phyloP scores from a whole-genome alignment of 1,140 invertebrate genomes.

The Amyelois transitella region DNA sequence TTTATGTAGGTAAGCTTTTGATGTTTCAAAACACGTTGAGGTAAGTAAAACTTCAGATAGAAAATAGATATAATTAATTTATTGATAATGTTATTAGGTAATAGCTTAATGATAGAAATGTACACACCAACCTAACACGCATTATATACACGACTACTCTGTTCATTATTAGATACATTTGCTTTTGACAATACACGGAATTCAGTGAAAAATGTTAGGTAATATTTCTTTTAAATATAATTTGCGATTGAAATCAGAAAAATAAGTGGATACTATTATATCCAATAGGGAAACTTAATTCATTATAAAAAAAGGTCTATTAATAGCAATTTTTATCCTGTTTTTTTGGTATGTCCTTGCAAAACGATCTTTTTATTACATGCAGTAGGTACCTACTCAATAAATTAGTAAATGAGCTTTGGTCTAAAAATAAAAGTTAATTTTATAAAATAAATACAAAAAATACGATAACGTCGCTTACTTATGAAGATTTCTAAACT shows the following conservation, averaged over 20 bases:
- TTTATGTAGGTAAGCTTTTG: too few relatives aligned
- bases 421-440: constrained; percentile 35
- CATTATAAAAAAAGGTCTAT: too few relatives aligned
- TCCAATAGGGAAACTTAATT: too few relatives aligned
- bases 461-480: constrained; percentile 5
- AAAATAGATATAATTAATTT: constrained; percentile 64
- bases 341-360: background rate
- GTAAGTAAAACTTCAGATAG: constrained; percentile 27
- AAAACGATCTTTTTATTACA: constrained; percentile 6
- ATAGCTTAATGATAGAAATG: constrained; percentile 42
- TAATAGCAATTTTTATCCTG: background rate
- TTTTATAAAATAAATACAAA: constrained; percentile 24
- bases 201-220: background rate
- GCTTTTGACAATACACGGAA: background rate
- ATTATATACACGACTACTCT: constrained; percentile 32
- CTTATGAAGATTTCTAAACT: background rate
- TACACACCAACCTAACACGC: constrained; percentile 45
- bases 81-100: constrained; percentile 47
- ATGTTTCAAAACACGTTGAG: too few relatives aligned
- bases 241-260: too few relatives aligned
- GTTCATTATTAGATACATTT: constrained; percentile 14
- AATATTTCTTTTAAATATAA: too few relatives aligned
- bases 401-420: constrained; percentile 50
- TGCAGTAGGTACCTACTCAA: constrained; percentile 21
- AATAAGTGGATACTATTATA: too few relatives aligned